phyloP scores from a whole-genome alignment of 2,797 vertebrate species.

The Melanotaenia trifasciata region DNA sequence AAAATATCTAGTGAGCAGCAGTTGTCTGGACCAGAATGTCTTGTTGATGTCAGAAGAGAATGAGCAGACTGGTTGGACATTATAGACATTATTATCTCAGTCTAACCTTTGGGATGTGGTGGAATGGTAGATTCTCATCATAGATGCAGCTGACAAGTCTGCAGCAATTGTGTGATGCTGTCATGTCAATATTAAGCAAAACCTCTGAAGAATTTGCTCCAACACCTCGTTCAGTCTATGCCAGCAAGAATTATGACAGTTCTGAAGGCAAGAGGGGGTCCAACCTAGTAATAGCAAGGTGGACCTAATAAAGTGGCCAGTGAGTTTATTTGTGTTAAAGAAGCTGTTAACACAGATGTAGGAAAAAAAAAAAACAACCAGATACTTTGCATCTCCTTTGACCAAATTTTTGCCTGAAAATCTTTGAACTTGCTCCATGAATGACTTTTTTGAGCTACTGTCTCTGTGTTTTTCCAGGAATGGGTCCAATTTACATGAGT shows the following conservation, averaged over 20 bases:
- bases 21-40: no score
- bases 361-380: neutral
- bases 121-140: constrained; percentile 53
- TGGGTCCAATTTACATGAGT: constrained; percentile 93
- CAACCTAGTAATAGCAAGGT: neutral
- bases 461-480: constrained; percentile 78
- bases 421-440: neutral
- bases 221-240: neutral
- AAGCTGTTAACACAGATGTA: neutral
- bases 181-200: constrained; percentile 26
- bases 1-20: no score
- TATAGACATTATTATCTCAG: no score
- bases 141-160: constrained; percentile 66
- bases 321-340: neutral
- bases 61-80: no score
- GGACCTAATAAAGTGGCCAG: neutral
- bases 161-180: constrained; percentile 51
- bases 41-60: no score
- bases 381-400: neutral
- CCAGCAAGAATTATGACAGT: neutral
- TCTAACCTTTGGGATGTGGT: constrained; percentile 28
- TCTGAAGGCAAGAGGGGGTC: neutral
- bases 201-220: neutral
- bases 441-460: neutral
- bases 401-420: neutral